phyloP scores from a whole-genome alignment of 2,113 vertebrate species.

The Danionella cerebrum region DNA sequence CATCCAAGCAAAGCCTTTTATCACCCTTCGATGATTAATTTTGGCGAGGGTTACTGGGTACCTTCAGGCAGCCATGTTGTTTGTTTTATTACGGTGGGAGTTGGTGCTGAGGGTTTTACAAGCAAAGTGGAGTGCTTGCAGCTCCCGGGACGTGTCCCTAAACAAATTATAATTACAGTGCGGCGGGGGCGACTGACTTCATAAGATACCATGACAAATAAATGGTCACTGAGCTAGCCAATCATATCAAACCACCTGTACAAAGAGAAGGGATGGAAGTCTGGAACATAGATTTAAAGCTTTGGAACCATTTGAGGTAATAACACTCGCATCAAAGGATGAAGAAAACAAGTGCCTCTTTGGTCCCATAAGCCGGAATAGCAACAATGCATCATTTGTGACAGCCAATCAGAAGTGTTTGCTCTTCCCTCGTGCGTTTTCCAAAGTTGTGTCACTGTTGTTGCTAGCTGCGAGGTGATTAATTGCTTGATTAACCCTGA shows the following conservation, averaged over 20 bases:
- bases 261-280: background rate
- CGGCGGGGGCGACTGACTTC: slow-evolving; percentile 22
- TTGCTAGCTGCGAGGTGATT: slow-evolving; percentile 23
- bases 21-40: slow-evolving; percentile 57
- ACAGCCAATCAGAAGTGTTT: slow-evolving; percentile 43
- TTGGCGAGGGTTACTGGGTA: slow-evolving; percentile 45
- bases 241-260: background rate
- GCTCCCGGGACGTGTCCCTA: background rate
- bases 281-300: slow-evolving; percentile 25
- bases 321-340: slow-evolving; percentile 60
- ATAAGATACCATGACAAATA: slow-evolving; percentile 55
- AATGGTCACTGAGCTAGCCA: slow-evolving; percentile 21
- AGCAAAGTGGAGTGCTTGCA: background rate
- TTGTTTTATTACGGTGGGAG: slow-evolving; percentile 44
- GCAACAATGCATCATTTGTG: slow-evolving; percentile 30
- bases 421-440: slow-evolving; percentile 41
- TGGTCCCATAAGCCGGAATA: slow-evolving; percentile 52
- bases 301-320: slow-evolving; percentile 56
- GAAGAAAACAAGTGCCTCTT: slow-evolving; percentile 44
- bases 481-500: slow-evolving; percentile 23
- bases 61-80: slow-evolving; percentile 54
- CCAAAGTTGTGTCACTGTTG: slow-evolving; percentile 42
- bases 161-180: slow-evolving; percentile 27
- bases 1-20: slow-evolving; percentile 60
- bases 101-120: background rate